Percentiles rank a stretch among this genome's conserved stretches.
These are phyloP conservation scores for Erebia ligea DNA, from an alignment of 2,888 invertebrate genomes.

Conservation along the genomic window DNA sequence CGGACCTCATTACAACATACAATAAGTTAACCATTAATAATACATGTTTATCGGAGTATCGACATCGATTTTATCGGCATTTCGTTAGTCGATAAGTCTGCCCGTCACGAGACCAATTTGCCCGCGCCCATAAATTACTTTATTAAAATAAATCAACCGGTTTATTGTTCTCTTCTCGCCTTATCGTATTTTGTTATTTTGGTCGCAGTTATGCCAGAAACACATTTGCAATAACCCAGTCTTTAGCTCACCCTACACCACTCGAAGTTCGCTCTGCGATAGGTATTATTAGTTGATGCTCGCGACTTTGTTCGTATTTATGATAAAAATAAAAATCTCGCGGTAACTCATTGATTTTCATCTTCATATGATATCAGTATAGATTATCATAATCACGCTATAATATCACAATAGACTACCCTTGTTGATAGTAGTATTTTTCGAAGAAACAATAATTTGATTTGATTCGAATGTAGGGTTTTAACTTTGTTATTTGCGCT, in stretches of 20 bases:
- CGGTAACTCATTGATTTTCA: too few species aligned
- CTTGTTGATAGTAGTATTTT: too few species aligned
- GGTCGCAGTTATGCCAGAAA: constrained; percentile 34
- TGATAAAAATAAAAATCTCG: too few species aligned
- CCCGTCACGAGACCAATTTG: constrained; percentile 77
- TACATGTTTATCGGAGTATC: constrained; percentile 62
- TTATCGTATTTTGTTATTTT: constrained; percentile 67
- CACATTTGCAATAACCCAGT: constrained; percentile 1
- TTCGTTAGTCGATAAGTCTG: constrained; percentile 69
- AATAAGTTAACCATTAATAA: constrained; percentile 73
- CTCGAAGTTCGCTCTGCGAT: neutral
- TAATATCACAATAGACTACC: too few species aligned
- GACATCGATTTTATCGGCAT: constrained; percentile 72
- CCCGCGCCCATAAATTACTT: constrained; percentile 78
- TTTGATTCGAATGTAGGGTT: too few species aligned
- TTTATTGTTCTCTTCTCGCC: constrained; percentile 80
- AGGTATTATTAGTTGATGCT: neutral
- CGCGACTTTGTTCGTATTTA: too few species aligned
- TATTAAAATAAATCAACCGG: constrained; percentile 79
- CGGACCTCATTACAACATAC: constrained; percentile 64
- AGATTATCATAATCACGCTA: too few species aligned
- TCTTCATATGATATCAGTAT: too few species aligned
- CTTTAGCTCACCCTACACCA: neutral
- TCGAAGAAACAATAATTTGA: too few species aligned
- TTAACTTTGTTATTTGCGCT: too few species aligned